These are phyloP conservation scores for Leptinotarsa texana DNA, from an alignment of 1,140 invertebrate genomes.

Conservation along the genomic window DNA sequence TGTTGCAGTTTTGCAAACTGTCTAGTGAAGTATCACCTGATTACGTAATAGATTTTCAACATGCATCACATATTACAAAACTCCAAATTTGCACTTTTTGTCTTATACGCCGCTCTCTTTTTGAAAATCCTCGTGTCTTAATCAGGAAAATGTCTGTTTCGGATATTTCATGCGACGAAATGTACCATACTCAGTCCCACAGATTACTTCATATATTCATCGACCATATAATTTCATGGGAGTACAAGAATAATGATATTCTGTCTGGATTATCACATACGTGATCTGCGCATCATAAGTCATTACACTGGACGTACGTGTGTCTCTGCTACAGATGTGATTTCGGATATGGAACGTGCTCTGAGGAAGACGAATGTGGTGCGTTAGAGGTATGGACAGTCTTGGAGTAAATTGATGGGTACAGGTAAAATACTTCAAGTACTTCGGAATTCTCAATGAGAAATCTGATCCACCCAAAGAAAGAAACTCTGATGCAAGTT, in stretches of 20 bases:
- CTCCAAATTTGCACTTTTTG: no score
- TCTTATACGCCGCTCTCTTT: no score
- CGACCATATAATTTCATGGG: constrained; percentile 8
- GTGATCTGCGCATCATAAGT: constrained; percentile 9
- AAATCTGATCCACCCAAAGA: neutral
- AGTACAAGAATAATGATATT: neutral
- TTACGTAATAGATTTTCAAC: neutral
- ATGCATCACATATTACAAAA: no score
- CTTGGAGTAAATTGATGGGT: neutral
- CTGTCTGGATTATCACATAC: neutral
- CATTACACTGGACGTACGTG: constrained; percentile 7
- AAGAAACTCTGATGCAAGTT: no score
- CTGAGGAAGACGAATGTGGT: neutral
- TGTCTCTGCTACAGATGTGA: neutral
- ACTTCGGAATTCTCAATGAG: neutral
- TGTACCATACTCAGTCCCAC: neutral
- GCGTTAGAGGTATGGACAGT: neutral
- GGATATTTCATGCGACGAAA: neutral
- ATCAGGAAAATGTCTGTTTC: neutral
- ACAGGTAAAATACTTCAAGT: neutral
- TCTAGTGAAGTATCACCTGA: no score
- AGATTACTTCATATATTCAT: neutral
- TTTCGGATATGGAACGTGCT: neutral
- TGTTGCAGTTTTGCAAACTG: no score
- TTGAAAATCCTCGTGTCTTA: no score